Evolutionary conservation across 2,113 vertebrate genomes (phyloP), one percentile per base, ranked within the genome.

Genomic region (Scomber colias): DNA sequence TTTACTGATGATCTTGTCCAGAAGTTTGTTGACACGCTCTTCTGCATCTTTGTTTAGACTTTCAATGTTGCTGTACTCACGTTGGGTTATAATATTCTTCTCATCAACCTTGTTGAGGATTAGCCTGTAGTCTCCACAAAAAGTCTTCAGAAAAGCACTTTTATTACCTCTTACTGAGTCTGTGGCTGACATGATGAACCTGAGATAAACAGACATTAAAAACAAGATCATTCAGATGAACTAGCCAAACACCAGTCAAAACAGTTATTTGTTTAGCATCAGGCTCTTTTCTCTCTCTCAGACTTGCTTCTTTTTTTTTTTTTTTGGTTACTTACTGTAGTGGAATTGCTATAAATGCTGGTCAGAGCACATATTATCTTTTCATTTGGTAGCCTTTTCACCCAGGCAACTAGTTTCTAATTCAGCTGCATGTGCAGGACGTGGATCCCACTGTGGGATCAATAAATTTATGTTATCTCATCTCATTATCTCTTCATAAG

Each of bases 1-100:
- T 83, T 94, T 94, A 61, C 63, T 49, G 64, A 90, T 62, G 10
- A 94, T 51, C 64, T 64, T 94, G 71, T 95, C 93, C 81, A 95
- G 55, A 0, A 95, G 83, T 12, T 72, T 61, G 3, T 3, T 12
- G 1, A 88, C 62, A 5, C 79, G 73, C 0, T 54, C 45, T 64
- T 88, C 89, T 0, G 3, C 12, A 0, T 21, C 76, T 0, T 17
- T 75, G 3, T 19, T n/a, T 50, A 87, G 91, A 30, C 40, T 11
- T 21, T 83, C 87, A 0, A 94, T 84, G 19, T 90, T 92, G 2
- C 3, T 50, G 84, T 93, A 94, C 2, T 95, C 94, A 0, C 92
- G 78, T 0, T 0, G 0, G 1, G 90, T 94, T 35, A 95, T 90
- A 35, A 95, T 63, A 0, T 60, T 0, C 0, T 56, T 64, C 75